Evolutionary conservation across 2,888 invertebrate genomes (phyloP).

Genomic region (Euspilapteryx auroguttella): DNA sequence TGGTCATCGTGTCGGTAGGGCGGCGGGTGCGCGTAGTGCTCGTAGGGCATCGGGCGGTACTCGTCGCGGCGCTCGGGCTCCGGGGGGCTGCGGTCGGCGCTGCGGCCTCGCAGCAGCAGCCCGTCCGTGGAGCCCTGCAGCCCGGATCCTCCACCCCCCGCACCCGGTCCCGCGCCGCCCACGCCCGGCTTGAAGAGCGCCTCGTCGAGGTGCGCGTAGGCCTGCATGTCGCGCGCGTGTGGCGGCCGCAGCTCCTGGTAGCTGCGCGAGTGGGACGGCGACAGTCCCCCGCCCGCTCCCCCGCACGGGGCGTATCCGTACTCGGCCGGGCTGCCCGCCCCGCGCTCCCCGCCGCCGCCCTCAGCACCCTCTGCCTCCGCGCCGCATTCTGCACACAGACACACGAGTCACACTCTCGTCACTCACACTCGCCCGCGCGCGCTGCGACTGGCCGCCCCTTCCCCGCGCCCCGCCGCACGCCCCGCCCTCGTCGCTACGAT

Average conservation of each 20-base stretch:
- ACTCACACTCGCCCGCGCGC: slow-evolving; percentile 9
- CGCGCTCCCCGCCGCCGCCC: neutral
- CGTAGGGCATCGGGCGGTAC: slow-evolving; percentile 35
- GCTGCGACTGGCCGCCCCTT: slow-evolving; percentile 10
- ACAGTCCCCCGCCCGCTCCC: slow-evolving; percentile 25
- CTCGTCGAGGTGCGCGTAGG: slow-evolving; percentile 42
- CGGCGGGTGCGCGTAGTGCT: slow-evolving; percentile 25
- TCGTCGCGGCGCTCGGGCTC: slow-evolving; percentile 31
- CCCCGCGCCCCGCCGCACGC: slow-evolving; percentile 16
- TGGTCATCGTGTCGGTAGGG: slow-evolving; percentile 30
- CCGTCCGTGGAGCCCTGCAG: slow-evolving; percentile 1
- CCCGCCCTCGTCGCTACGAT: slow-evolving; percentile 41
- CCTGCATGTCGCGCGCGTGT: slow-evolving; percentile 47
- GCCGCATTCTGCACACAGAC: neutral
- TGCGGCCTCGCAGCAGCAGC: slow-evolving; percentile 21
- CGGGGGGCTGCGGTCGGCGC: slow-evolving; percentile 28
- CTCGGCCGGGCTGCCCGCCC: slow-evolving; percentile 5
- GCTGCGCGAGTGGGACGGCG: slow-evolving; percentile 45
- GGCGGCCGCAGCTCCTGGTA: slow-evolving; percentile 52
- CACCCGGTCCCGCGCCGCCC: slow-evolving; percentile 19
- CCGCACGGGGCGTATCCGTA: slow-evolving; percentile 12
- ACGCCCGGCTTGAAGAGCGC: slow-evolving; percentile 27
- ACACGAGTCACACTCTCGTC: neutral
- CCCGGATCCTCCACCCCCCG: slow-evolving; percentile 21
- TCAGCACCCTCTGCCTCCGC: too few species aligned